phyloP scores from a whole-genome alignment of 2,113 vertebrate species.

The Triplophysa siluroides region DNA sequence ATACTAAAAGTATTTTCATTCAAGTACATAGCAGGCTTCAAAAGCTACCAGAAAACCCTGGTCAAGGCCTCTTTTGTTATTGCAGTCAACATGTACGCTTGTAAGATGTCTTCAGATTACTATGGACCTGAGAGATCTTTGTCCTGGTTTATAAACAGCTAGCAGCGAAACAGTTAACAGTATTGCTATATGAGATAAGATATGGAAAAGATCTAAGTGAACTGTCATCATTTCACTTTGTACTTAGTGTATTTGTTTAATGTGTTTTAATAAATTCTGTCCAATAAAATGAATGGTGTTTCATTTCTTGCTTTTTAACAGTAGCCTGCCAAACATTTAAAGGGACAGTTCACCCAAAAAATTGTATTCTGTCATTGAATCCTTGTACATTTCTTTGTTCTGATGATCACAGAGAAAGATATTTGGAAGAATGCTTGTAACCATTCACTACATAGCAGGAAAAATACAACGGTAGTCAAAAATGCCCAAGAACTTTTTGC shows the following conservation, averaged over 20 bases:
- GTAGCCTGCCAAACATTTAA: too few relatives aligned
- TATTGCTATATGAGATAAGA: slow-evolving; percentile 47
- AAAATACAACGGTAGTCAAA: too few relatives aligned
- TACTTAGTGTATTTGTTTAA: slow-evolving; percentile 82
- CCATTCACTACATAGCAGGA: too few relatives aligned
- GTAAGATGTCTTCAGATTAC: slow-evolving; percentile 69
- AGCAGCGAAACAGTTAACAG: slow-evolving; percentile 37
- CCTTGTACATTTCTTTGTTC: too few relatives aligned
- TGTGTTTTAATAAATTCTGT: slow-evolving; percentile 85
- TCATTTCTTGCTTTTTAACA: neutral
- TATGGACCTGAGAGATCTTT: slow-evolving; percentile 50
- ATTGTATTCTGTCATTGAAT: too few relatives aligned
- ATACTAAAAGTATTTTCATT: slow-evolving; percentile 77
- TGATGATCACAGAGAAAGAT: too few relatives aligned
- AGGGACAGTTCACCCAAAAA: too few relatives aligned
- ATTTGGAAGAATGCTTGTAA: too few relatives aligned
- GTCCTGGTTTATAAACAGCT: slow-evolving; percentile 33
- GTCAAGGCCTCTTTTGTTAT: slow-evolving; percentile 67
- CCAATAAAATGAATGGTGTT: slow-evolving; percentile 55
- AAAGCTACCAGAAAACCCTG: slow-evolving; percentile 75
- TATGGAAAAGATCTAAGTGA: slow-evolving; percentile 61
- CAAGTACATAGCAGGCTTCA: slow-evolving; percentile 75
- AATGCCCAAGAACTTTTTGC: too few relatives aligned
- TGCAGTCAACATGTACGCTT: slow-evolving; percentile 74
- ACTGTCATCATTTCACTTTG: slow-evolving; percentile 80